These are phyloP conservation scores for Hofmannophila pseudospretella DNA, from an alignment of 2,888 invertebrate genomes.

Conservation along the genomic window DNA sequence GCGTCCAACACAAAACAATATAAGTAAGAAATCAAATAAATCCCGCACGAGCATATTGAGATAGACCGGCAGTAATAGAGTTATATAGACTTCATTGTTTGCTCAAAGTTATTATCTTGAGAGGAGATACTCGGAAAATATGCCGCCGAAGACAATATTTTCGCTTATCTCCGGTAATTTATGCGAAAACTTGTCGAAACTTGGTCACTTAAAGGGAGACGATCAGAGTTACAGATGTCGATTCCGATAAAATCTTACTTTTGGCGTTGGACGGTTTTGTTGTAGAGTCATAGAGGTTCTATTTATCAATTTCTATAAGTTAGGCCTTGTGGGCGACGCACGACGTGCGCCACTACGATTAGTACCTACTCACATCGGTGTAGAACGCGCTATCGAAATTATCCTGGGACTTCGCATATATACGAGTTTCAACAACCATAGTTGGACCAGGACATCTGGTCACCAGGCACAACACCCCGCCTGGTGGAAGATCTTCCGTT, in stretches of 20 bases:
- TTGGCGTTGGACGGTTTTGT: constrained; percentile 21
- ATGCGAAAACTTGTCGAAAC: constrained; percentile 67
- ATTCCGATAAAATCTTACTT: constrained; percentile 55
- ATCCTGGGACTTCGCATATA: too few species aligned
- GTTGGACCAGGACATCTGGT: too few species aligned
- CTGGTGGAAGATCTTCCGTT: too few species aligned
- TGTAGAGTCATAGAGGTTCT: too few species aligned
- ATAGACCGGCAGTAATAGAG: constrained; percentile 36
- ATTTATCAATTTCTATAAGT: too few species aligned
- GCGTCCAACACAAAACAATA: constrained; percentile 7
- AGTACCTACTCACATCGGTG: too few species aligned
- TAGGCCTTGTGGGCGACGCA: too few species aligned
- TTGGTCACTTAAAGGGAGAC: constrained; percentile 57
- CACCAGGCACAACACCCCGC: too few species aligned
- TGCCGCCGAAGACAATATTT: constrained; percentile 72
- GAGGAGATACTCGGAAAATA: constrained; percentile 57
- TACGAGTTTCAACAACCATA: too few species aligned
- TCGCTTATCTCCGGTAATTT: constrained; percentile 72
- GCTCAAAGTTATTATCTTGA: constrained; percentile 52
- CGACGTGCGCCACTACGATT: too few species aligned
- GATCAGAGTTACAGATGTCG: constrained; percentile 57
- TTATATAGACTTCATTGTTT: constrained; percentile 47
- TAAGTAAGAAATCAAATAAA: constrained; percentile 18
- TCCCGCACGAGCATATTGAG: constrained; percentile 33
- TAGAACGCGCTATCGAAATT: too few species aligned